Conservation (phyloP, 2,113 vertebrate species). For the Hypocryptadius cinnamomeus region DNA sequence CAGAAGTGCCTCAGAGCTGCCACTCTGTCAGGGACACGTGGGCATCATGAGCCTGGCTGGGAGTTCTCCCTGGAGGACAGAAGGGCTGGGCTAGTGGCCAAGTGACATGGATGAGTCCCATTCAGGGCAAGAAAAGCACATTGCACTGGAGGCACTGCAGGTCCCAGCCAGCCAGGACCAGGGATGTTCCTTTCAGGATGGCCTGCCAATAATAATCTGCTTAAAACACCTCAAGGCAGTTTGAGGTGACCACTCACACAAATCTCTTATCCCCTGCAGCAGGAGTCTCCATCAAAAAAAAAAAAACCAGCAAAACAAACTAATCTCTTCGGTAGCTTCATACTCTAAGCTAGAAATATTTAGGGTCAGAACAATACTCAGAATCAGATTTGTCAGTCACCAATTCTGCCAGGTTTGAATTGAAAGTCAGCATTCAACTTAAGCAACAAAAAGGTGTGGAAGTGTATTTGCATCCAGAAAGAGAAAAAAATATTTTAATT, state of each 20-base stretch:
- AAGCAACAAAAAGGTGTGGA: neutral
- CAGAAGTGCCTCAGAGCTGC: neutral
- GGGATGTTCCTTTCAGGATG: neutral
- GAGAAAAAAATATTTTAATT: neutral
- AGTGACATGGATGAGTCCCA: fast-evolving
- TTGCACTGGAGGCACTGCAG: neutral
- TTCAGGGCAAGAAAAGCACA: neutral
- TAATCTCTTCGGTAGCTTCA: neutral
- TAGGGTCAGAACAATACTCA: neutral
- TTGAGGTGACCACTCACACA: neutral
- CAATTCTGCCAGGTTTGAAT: neutral
- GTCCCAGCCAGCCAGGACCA: neutral
- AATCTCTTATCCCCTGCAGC: neutral
- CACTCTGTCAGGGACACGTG: fast-evolving
- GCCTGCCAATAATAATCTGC: neutral
- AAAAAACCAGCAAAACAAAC: neutral
- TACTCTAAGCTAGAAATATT: neutral
- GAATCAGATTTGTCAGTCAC: neutral
- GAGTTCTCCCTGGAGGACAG: neutral
- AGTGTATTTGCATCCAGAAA: neutral
- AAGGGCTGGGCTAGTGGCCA: neutral
- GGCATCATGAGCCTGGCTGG: neutral
- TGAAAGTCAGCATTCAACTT: neutral
- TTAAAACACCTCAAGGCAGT: neutral
- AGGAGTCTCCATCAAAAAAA: neutral